Base-by-base conservation (phyloP, 1,140 invertebrate genomes). In the Orchesella cincta region DNA sequence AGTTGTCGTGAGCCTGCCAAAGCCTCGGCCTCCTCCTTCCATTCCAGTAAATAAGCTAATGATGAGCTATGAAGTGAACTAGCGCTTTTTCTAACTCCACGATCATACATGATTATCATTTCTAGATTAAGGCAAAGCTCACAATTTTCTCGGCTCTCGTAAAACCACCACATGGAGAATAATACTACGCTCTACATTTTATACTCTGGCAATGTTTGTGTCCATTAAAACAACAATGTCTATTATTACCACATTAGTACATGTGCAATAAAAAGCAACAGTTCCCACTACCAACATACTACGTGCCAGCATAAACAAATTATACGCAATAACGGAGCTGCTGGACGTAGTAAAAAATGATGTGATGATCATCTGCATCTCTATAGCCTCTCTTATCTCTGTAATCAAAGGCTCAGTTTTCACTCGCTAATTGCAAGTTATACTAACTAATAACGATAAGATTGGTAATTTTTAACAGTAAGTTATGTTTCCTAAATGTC, bases 401-500 rank as follows among this genome's bases (percentile, higher is more conserved):
- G 62, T 67, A 67, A 67, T 67, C 62, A 67, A 67, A 67, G 33
- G 33, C 28, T 20, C 26, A 16, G 26, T 8, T 67, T 67, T 67
- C 23, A 67, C 62, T 33, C 62, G 62, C 62, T 67, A 67, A 67
- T 67, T 67, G 62, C 62, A 67, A 67, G 62, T 67, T 67, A 67
- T 33, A n/a, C 28, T n/a, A 67, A 33, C 62, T 67, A 5, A 29
- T 67, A 14, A 31, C n/a, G 33, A 67, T 67, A 62, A 28, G 3
- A 62, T 62, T 62, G 5, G 8, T 16, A 8, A 18, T 31, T 67
- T 31, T 18, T 31, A 31, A 5, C 29, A 31, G 8, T 8, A 67
- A 67, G 31, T 67, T 67, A 67, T 67, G 62, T 67, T 67, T 67
- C 62, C 62, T 67, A 67, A 67, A 29, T 67, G 62, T 67, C 62